Conservation (phyloP, 1,140 invertebrate species). For the Aphelenchoides avenae region DNA sequence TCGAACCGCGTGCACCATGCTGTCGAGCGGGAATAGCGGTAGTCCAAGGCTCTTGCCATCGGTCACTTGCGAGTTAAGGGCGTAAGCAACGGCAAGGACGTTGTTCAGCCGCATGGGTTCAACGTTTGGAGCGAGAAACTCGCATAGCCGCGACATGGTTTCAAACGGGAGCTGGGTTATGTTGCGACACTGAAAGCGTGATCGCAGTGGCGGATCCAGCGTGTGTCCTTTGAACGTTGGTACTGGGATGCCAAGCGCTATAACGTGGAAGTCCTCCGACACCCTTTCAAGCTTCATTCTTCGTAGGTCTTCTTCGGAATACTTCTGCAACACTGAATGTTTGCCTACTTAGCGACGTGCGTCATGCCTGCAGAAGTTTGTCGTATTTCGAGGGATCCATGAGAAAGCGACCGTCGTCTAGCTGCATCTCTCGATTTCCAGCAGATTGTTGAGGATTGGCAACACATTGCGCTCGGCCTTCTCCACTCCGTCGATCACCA, state of each 20-base stretch:
- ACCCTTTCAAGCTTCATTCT: conserved; percentile 80
- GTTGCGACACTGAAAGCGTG: conserved; percentile 85
- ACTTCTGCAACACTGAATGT: conserved; percentile 65
- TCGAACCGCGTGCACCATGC: conserved; percentile 67
- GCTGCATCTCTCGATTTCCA: conserved; percentile 98
- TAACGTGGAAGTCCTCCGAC: conserved; percentile 82
- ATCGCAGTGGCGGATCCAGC: conserved; percentile 86
- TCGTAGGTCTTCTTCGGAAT: conserved; percentile 74
- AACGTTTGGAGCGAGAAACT: conserved; percentile 64
- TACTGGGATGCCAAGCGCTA: conserved; percentile 80
- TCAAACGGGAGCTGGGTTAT: conserved; percentile 65
- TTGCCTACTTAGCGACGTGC: conserved; percentile 3
- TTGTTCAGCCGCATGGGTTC: conserved; percentile 66
- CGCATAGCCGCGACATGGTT: conserved; percentile 60
- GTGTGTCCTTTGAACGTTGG: conserved; percentile 84
- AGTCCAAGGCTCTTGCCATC: conserved; percentile 66
- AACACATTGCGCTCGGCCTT: conserved; percentile 94
- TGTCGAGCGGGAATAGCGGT: conserved; percentile 86
- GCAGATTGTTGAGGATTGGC: conserved; percentile 90
- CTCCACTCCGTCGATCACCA: conserved; percentile 92
- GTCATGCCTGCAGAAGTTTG: conserved; percentile 73
- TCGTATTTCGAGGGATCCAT: conserved; percentile 83
- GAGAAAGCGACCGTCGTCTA: conserved; percentile 90
- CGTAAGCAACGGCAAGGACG: conserved; percentile 72
- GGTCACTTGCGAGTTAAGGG: conserved; percentile 68